Evolutionary conservation across 2,113 vertebrate species (phyloP).

Genomic region (Nicator chloris): DNA sequence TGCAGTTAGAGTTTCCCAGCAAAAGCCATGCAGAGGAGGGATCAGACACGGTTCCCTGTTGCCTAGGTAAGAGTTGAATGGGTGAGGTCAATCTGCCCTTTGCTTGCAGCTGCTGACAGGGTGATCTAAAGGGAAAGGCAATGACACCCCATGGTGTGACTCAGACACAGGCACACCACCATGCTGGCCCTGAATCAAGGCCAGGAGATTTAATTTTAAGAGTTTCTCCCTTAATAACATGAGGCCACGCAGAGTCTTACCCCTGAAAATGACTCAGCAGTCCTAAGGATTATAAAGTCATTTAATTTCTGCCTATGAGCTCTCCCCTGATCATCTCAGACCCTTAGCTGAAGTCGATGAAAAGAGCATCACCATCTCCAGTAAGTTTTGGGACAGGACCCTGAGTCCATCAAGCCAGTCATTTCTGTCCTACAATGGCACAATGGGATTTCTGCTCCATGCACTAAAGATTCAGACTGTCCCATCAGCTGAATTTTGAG

Average conservation of each 20-base stretch:
- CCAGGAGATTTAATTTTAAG: background rate
- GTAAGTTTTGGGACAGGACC: background rate
- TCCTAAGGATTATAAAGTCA: background rate
- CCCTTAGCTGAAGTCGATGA: background rate
- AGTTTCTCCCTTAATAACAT: background rate
- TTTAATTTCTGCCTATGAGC: background rate
- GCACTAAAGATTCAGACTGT: background rate
- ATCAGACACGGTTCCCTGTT: background rate
- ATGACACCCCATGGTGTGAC: background rate
- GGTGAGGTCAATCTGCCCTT: background rate
- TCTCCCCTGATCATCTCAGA: background rate
- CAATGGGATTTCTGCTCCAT: background rate
- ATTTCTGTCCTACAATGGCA: background rate
- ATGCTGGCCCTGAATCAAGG: accelerated
- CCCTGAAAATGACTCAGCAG: background rate
- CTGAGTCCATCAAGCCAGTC: background rate
- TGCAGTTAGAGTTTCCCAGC: background rate
- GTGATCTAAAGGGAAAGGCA: background rate
- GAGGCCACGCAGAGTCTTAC: background rate
- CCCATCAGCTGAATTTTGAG: background rate
- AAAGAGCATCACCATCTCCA: background rate
- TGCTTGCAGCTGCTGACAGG: background rate
- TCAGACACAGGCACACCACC: background rate
- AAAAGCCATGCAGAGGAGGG: background rate
- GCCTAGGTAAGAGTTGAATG: background rate